phyloP scores from a whole-genome alignment of 2,797 vertebrate species.

The Streptopelia turtur region DNA sequence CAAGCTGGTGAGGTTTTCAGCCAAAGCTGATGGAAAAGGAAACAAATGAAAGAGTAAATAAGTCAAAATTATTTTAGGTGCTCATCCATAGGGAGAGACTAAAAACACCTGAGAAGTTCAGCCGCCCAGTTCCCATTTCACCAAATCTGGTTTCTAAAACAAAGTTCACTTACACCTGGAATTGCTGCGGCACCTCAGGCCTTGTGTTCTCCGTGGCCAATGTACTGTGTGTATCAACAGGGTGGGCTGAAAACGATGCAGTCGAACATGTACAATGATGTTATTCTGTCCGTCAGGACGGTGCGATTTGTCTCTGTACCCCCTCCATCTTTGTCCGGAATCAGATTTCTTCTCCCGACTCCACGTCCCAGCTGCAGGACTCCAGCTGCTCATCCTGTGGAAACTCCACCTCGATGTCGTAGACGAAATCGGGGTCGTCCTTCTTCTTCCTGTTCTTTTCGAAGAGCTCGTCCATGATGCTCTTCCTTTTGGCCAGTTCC shows the following conservation, averaged over 20 bases:
- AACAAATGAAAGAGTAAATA: neutral
- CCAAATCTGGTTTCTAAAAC: neutral
- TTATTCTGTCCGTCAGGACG: fast-evolving
- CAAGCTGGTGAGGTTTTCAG: neutral
- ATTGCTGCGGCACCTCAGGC: neutral
- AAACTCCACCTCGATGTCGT: slow-evolving; percentile 91
- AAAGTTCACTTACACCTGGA: neutral
- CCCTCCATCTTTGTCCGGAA: neutral
- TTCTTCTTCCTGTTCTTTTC: slow-evolving; percentile 88
- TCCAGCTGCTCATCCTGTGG: slow-evolving; percentile 77
- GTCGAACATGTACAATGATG: fast-evolving
- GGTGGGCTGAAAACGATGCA: fast-evolving
- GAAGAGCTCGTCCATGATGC: slow-evolving; percentile 92
- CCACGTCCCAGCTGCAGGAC: slow-evolving; percentile 90
- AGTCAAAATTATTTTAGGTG: neutral
- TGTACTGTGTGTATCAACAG: fast-evolving
- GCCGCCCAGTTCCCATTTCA: neutral
- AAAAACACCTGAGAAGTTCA: neutral
- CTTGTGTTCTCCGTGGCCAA: neutral
- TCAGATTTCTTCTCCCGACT: slow-evolving; percentile 88
- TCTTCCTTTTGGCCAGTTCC: slow-evolving; percentile 88
- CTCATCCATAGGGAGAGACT: neutral
- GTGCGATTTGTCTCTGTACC: neutral
- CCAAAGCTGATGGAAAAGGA: neutral
- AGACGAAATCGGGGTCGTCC: slow-evolving; percentile 90